Evolutionary conservation across 2,797 vertebrate species (phyloP), one percentile per base, ranked within the genome.

Genomic region (Menidia menidia): DNA sequence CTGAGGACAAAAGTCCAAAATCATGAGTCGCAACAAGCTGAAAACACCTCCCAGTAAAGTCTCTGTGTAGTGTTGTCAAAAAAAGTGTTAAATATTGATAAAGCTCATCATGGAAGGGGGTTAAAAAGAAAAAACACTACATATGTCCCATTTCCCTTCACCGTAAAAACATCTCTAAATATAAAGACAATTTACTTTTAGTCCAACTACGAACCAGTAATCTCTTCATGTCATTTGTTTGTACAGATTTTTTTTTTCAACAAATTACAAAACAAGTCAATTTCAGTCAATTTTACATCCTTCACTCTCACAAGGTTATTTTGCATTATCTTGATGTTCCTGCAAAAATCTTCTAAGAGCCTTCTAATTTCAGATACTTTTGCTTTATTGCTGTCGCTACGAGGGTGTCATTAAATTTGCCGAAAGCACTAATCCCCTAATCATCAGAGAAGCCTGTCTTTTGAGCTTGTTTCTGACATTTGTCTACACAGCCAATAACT

Each of bases 1-100:
- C 1, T 42, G 43, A 66, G 33, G 54, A 47, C n/a, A 33, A 25
- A 31, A 60, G 42, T 54, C 12, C 6, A 44, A 59, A 60, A 47
- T 2, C 56, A 30, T 50, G 32, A 14, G 14, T 48, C 13, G 33
- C 31, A 48, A 19, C 16, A 33, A 42, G 35, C 2, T 39, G 35
- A 39, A 32, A 18, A 61, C 5, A 18, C 1, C n/a, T 25, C 18
- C 19, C 19, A 41, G 7, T 31, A 42, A 53, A 53, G 31, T 25
- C 35, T 39, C 5, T 39, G 35, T 2, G 7, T 39, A 7, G 10
- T 39, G 35, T 39, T 39, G 35, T 39, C 4, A 7, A 10, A 64
- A 50, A 10, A 39, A 8, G 9, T 18, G 10, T 7, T 39, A 7
- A 10, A 39, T 7, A 39, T 39, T 39, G 35, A 39, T 39, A 10